phyloP scores from a whole-genome alignment of 2,888 invertebrate species.

The Alloplasta piceator region DNA sequence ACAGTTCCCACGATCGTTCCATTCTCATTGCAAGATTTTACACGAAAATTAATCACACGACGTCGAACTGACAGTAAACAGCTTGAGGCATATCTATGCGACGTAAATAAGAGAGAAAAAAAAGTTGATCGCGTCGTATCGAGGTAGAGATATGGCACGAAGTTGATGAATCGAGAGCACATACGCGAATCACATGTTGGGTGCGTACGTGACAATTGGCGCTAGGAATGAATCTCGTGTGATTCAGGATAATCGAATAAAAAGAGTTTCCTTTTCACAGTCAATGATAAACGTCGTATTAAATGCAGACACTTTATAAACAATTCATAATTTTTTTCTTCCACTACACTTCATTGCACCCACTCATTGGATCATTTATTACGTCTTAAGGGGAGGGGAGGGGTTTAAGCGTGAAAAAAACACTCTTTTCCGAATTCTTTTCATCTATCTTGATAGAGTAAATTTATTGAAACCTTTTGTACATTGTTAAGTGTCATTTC shows the following conservation, averaged over 20 bases:
- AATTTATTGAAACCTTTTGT: too few species aligned
- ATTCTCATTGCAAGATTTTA: neutral
- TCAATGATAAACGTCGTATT: constrained; percentile 62
- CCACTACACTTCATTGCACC: neutral
- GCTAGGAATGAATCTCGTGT: constrained; percentile 52
- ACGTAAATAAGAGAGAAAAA: constrained; percentile 4
- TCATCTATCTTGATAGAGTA: too few species aligned
- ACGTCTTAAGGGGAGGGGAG: too few species aligned
- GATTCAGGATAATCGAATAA: constrained; percentile 66
- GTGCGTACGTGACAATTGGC: constrained; percentile 61
- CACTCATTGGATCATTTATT: too few species aligned
- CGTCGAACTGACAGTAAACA: too few species aligned
- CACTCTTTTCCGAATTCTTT: too few species aligned
- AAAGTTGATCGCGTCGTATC: constrained; percentile 21
- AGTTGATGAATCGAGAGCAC: constrained; percentile 50
- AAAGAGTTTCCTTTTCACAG: constrained; percentile 60
- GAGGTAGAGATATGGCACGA: constrained; percentile 43
- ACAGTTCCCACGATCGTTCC: constrained; percentile 35
- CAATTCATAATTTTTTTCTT: constrained; percentile 20
- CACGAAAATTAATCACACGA: too few species aligned
- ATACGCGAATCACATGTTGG: constrained; percentile 58
- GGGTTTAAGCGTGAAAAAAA: too few species aligned
- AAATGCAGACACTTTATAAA: constrained; percentile 45
- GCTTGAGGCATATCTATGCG: constrained; percentile 21
- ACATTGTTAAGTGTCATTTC: too few species aligned